These are phyloP conservation scores for Leptinotarsa defecta DNA, from an alignment of 1,140 invertebrate species.

Conservation along the genomic window DNA sequence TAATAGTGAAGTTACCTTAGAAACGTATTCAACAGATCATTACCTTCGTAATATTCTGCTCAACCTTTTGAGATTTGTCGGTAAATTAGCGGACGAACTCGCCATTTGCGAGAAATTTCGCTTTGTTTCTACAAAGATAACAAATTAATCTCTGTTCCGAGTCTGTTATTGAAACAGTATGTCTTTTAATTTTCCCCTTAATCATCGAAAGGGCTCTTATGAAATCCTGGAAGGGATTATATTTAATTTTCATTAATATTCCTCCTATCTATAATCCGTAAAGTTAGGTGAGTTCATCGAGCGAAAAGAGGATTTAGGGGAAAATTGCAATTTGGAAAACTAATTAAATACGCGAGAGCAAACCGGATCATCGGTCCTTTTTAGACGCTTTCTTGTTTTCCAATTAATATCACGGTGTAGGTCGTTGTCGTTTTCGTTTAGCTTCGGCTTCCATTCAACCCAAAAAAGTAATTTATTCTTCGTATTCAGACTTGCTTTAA, in stretches of 20 bases:
- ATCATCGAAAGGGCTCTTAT: conserved; percentile 6
- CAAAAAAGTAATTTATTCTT: too few species aligned
- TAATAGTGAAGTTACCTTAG: too few species aligned
- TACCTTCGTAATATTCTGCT: too few species aligned
- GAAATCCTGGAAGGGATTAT: conserved; percentile 3
- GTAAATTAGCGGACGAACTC: too few species aligned
- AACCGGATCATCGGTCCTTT: conserved; percentile 2
- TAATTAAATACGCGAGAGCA: conserved; percentile 8
- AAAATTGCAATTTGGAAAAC: conserved; percentile 8
- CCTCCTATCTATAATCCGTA: neutral
- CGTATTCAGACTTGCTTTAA: too few species aligned
- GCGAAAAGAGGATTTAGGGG: conserved; percentile 5
- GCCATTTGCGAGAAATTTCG: neutral
- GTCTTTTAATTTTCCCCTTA: conserved; percentile 4
- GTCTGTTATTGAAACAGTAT: neutral
- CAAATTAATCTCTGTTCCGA: neutral
- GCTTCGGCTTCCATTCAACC: too few species aligned
- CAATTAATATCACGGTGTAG: neutral
- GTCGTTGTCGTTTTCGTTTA: too few species aligned
- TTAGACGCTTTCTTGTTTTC: neutral
- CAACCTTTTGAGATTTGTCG: too few species aligned
- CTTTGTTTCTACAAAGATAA: neutral
- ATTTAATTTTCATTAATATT: conserved; percentile 7
- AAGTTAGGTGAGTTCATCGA: conserved; percentile 6
- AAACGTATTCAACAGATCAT: too few species aligned